A percentile compares a stretch with the other conserved stretches of the same genome.
phyloP scores from a whole-genome alignment of 2,888 invertebrate species.

The Bellardia pandia region DNA sequence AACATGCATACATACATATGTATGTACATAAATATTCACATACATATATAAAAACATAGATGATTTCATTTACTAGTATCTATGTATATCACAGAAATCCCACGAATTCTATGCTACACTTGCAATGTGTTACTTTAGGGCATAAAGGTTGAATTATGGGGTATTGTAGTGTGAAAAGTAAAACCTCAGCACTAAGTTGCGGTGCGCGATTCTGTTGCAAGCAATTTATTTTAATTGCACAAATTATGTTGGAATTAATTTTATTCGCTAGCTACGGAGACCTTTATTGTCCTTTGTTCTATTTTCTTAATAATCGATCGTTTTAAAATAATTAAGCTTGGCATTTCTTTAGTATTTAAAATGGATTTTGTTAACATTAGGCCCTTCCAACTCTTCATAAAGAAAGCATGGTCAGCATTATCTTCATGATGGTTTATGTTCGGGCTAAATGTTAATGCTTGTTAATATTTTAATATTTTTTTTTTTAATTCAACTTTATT shows the following conservation, averaged over 20 bases:
- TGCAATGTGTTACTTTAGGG: background rate
- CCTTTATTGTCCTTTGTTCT: background rate
- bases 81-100: conserved; percentile 31
- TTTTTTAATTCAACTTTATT: no score
- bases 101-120: background rate
- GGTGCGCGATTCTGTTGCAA: conserved; percentile 76
- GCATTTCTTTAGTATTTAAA: background rate
- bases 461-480: no score
- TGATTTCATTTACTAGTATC: conserved; percentile 7
- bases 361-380: no score
- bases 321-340: background rate
- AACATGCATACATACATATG: background rate
- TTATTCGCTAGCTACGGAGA: conserved; percentile 20
- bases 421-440: no score
- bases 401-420: no score
- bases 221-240: conserved; percentile 81
- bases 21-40: background rate
- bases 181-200: conserved; percentile 32
- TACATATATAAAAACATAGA: background rate
- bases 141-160: background rate
- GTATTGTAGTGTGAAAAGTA: conserved; percentile 3
- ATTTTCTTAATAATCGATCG: background rate
- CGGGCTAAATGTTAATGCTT: no score
- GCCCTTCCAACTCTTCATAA: no score
- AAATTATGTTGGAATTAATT: conserved; percentile 78